These are phyloP conservation scores for Micrasema minimum DNA, from an alignment of 1,140 invertebrate genomes.

Conservation along the genomic window DNA sequence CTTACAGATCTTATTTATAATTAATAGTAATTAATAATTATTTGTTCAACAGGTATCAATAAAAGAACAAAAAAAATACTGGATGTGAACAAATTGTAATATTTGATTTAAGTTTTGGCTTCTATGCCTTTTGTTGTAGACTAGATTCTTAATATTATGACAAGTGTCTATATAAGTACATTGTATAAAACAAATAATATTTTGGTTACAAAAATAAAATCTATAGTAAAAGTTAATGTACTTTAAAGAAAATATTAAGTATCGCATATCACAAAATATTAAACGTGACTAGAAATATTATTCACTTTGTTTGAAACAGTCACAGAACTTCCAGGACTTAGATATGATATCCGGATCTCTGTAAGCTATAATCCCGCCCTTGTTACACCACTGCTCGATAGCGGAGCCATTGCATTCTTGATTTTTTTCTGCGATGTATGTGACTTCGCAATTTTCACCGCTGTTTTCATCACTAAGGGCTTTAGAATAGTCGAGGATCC, in stretches of 20 bases:
- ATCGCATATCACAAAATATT: conserved; percentile 24
- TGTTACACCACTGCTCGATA: conserved; percentile 65
- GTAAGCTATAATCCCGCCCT: conserved; percentile 73
- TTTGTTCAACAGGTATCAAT: no score
- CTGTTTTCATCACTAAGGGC: conserved; percentile 45
- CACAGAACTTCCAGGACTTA: conserved; percentile 48
- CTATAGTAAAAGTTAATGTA: no score
- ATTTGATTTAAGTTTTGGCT: no score
- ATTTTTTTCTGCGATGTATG: conserved; percentile 52
- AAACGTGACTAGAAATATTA: conserved; percentile 40
- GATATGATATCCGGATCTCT: conserved; percentile 57
- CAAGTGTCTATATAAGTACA: no score
- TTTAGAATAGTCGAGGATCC: conserved; percentile 68
- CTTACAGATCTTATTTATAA: no score
- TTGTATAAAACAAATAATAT: no score
- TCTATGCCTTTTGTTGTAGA: no score
- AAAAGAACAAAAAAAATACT: no score
- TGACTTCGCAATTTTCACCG: conserved; percentile 56
- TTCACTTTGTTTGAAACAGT: background rate
- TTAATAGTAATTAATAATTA: no score
- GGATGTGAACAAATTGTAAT: no score
- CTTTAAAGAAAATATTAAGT: conserved; percentile 31
- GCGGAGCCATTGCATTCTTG: conserved; percentile 51
- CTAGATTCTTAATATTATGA: no score
- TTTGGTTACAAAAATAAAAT: no score